Conservation (phyloP, 2,797 vertebrate species). For the Coracias cyanogaster region DNA sequence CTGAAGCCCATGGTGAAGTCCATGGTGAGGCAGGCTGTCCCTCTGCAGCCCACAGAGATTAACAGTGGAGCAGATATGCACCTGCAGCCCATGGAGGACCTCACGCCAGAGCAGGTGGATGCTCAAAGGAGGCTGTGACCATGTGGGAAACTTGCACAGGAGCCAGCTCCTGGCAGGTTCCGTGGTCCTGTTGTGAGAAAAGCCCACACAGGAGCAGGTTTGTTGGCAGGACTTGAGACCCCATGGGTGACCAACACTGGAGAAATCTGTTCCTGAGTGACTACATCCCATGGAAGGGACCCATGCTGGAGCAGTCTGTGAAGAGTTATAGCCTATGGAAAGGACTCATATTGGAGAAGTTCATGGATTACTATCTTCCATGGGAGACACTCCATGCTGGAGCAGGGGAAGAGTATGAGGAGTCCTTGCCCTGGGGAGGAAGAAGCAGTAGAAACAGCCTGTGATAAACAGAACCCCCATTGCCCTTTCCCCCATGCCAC, state of each 20-base stretch:
- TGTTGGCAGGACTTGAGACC: background rate
- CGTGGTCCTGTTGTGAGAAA: background rate
- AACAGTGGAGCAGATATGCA: background rate
- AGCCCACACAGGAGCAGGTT: background rate
- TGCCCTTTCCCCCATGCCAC: background rate
- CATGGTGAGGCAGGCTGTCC: background rate
- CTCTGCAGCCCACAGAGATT: background rate
- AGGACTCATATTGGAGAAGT: background rate
- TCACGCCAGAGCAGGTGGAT: no score
- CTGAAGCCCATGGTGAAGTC: background rate
- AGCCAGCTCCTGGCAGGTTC: background rate
- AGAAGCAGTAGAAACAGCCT: background rate
- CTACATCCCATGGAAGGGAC: background rate
- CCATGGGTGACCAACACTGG: background rate
- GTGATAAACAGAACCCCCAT: background rate
- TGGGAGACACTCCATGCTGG: background rate
- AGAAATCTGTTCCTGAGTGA: background rate
- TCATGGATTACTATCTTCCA: no score
- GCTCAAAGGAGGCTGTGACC: background rate
- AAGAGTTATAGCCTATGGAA: background rate
- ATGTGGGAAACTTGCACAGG: background rate
- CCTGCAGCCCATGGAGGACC: background rate
- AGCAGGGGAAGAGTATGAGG: background rate
- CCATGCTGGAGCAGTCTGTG: background rate
- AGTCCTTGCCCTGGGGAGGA: background rate